Evolutionary conservation across 2,113 vertebrate species (phyloP).

Genomic region (Corythaeola cristata): DNA sequence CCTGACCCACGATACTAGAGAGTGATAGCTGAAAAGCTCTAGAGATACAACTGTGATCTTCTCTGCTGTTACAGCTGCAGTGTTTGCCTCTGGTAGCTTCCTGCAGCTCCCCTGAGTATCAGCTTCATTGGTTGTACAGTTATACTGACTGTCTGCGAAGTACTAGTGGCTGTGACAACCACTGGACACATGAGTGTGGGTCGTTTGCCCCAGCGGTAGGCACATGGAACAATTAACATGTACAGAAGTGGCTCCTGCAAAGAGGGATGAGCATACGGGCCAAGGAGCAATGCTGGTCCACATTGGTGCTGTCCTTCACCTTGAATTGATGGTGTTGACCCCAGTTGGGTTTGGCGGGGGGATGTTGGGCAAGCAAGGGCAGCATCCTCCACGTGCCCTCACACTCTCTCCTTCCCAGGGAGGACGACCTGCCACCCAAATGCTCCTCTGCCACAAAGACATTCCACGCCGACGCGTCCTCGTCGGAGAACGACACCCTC

Average conservation of each 20-base stretch:
- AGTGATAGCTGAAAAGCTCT: not conserved
- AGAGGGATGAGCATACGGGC: not conserved
- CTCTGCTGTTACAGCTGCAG: not conserved
- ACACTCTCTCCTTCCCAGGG: conserved; percentile 75
- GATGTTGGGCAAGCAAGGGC: not conserved
- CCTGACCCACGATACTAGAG: not conserved
- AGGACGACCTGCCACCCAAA: conserved; percentile 96
- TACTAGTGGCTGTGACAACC: not conserved
- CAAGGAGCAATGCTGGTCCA: not conserved
- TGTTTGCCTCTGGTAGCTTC: not conserved
- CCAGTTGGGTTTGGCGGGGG: not conserved
- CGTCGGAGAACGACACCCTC: conserved; percentile 94
- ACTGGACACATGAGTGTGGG: not conserved
- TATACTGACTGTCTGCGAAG: not conserved
- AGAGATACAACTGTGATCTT: not conserved
- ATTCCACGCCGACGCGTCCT: conserved; percentile 91
- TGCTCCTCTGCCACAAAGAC: conserved; percentile 89
- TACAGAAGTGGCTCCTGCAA: not conserved
- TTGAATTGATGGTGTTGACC: not conserved
- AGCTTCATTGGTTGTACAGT: not conserved
- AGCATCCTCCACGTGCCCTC: not conserved
- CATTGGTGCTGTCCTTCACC: not conserved
- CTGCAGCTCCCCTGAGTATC: not conserved
- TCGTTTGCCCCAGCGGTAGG: not conserved
- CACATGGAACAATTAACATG: not conserved